Evolutionary conservation across 2,888 invertebrate species (phyloP).

Genomic region (Patella depressa): DNA sequence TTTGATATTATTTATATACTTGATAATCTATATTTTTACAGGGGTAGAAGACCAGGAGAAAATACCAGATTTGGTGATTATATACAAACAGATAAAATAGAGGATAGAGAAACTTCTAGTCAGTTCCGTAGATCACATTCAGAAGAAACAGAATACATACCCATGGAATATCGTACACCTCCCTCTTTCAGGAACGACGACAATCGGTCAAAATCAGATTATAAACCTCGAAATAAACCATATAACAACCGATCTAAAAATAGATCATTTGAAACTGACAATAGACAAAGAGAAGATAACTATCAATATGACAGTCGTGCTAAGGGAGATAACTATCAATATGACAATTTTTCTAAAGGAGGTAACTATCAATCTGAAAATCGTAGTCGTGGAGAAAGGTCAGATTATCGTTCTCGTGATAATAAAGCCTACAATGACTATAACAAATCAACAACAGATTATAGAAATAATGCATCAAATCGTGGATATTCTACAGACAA

Average conservation of each 20-base stretch:
- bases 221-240: background rate
- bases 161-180: background rate
- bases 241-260: background rate
- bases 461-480: background rate
- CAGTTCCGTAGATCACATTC: background rate
- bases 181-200: background rate
- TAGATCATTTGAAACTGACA: background rate
- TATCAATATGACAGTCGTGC: constrained; percentile 10
- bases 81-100: constrained; percentile 18
- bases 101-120: background rate
- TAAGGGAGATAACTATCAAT: constrained; percentile 12
- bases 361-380: constrained; percentile 1
- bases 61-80: constrained; percentile 32
- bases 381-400: too few species aligned
- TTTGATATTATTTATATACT: background rate
- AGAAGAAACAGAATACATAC: background rate
- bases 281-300: constrained; percentile 10
- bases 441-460: background rate
- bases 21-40: constrained; percentile 13
- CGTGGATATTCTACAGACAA: constrained; percentile 18
- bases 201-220: background rate
- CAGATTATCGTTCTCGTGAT: too few species aligned
- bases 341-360: background rate
- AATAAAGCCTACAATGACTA: constrained; percentile 13
- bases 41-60: constrained; percentile 31